Evolutionary conservation across 2,113 vertebrate species (phyloP), one percentile per base, ranked within the genome.

Genomic region (Rhinolophus sinicus): DNA sequence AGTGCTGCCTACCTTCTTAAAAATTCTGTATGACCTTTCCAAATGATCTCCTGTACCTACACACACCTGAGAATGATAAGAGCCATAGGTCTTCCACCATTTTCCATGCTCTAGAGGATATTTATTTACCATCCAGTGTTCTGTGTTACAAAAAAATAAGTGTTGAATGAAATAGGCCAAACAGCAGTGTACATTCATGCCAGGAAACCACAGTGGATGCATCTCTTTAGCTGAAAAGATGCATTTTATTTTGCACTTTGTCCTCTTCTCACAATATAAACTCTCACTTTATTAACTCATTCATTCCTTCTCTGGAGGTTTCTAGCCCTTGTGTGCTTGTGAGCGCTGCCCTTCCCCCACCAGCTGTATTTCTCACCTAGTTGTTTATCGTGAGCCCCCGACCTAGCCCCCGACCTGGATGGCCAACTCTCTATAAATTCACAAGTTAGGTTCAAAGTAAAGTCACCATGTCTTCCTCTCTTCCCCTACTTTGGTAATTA

Each of bases 31-130:
- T 69, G 89, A 5, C 6, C 6, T 78, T 81, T 95, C 54, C 50
- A 93, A 92, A 86, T 93, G 56, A 80, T 67, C 15, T 85, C 40
- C 40, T 86, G 11, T 78, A 35, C 69, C 19, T 73, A 77, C 94
- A 35, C 73, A 78, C 44, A 33, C 44, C 26, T 78, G 24, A 85
- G 14, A 64, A 26, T 89, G 50, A 33, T 38, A 54, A 62, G 60
- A 89, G 15, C 84, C 44, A 13, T 81, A 60, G 38, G 33, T 65
- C 26, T 50, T 85, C 60, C 10, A 47, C 21, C 58, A 15, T 77
- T 96, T 80, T 81, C 22, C 3, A 2, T 75, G 16, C 24, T 89
- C 30, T 60, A n/a, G 15, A n/a, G 93, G 56, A 11, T 84, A 35
- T 2, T 78, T 90, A n/a, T 33, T 96, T 95, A 82, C 5, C 75